These are phyloP conservation scores for Gambelia wislizenii DNA, from an alignment of 2,797 vertebrate species.

Conservation along the genomic window DNA sequence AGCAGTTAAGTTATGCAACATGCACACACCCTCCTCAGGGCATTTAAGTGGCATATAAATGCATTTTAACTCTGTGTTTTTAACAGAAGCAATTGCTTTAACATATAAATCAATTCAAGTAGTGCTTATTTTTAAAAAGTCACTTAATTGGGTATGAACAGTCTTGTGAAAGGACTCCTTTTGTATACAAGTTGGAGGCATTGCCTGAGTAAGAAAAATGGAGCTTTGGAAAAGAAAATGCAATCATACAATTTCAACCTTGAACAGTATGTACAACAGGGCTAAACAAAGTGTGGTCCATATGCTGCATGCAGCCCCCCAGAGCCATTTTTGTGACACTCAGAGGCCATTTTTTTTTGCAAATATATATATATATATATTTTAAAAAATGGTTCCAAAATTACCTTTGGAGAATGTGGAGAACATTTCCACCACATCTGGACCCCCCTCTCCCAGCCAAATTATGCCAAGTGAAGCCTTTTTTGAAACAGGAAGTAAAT, in stretches of 20 bases:
- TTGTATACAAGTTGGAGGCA: background rate
- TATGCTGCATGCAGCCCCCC: too few species aligned
- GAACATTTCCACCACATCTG: too few species aligned
- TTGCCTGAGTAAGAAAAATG: background rate
- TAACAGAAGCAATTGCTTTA: background rate
- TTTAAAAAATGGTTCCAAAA: too few species aligned
- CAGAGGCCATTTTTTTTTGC: too few species aligned
- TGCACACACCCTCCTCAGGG: background rate
- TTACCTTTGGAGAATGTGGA: too few species aligned
- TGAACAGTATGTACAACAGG: background rate
- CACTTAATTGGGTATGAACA: background rate
- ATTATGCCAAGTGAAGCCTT: too few species aligned
- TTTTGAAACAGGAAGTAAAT: too few species aligned
- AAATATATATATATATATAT: too few species aligned
- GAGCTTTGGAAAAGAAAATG: background rate
- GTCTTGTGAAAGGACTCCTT: background rate
- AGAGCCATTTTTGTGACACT: too few species aligned
- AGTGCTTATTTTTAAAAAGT: background rate
- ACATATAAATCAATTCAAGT: background rate
- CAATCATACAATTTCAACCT: background rate
- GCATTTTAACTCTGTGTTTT: background rate
- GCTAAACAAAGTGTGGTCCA: too few species aligned
- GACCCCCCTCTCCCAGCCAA: too few species aligned
- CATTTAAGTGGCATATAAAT: slow-evolving; percentile 1
- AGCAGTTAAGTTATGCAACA: background rate